These are phyloP conservation scores for Babylonia areolata DNA, from an alignment of 1,140 invertebrate species.

Conservation along the genomic window DNA sequence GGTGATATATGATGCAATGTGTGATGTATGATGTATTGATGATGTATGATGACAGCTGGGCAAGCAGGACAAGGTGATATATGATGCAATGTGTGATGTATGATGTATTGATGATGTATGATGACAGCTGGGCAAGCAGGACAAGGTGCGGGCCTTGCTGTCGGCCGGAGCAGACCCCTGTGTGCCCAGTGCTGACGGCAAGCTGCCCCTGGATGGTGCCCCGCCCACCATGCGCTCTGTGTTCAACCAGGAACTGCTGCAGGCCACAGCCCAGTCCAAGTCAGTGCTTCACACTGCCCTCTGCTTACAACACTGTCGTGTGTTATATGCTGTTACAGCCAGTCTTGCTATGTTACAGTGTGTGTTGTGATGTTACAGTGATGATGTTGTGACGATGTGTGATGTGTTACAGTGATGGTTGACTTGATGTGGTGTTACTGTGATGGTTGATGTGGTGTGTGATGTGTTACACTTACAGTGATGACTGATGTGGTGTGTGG, in stretches of 20 bases:
- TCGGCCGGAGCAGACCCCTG: constrained; percentile 81
- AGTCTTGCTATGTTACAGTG: too few species aligned
- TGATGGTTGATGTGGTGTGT: too few species aligned
- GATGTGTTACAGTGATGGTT: too few species aligned
- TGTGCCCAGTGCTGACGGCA: constrained; percentile 79
- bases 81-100: too few species aligned
- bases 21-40: too few species aligned
- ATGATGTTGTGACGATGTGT: too few species aligned
- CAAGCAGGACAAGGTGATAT: constrained; percentile 80
- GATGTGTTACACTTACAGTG: too few species aligned
- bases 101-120: neutral
- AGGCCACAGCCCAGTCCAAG: constrained; percentile 82
- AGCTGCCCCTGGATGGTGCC: constrained; percentile 79
- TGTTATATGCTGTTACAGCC: too few species aligned
- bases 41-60: constrained; percentile 77
- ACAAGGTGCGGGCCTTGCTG: constrained; percentile 81
- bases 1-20: too few species aligned
- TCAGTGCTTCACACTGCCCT: too few species aligned
- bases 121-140: constrained; percentile 78
- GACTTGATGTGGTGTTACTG: too few species aligned
- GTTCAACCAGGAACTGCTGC: constrained; percentile 81
- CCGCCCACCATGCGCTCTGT: constrained; percentile 79
- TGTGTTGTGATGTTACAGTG: too few species aligned
- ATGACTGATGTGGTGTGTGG: constrained; percentile 2
- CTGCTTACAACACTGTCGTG: neutral